phyloP scores from a whole-genome alignment of 2,888 invertebrate species.

The Diploptera punctata region DNA sequence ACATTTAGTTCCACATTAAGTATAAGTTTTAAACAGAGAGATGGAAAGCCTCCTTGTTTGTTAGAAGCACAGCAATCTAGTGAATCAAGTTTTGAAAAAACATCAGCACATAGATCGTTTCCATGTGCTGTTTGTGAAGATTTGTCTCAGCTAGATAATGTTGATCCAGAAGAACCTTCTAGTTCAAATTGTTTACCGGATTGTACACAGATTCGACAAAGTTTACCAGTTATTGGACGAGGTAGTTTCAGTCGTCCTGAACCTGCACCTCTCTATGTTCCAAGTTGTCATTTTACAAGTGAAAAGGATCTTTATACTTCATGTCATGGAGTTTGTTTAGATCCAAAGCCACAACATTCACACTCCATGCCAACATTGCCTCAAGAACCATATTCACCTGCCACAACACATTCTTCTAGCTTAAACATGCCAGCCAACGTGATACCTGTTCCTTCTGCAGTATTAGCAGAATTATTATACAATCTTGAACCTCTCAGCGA shows the following conservation, averaged over 20 bases:
- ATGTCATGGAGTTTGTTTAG: constrained; percentile 33
- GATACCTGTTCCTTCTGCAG: constrained; percentile 59
- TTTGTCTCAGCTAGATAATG: constrained; percentile 30
- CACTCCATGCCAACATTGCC: constrained; percentile 38
- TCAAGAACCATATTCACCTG: constrained; percentile 28
- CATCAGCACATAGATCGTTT: constrained; percentile 39
- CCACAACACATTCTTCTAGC: constrained; percentile 63
- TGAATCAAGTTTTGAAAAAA: constrained; percentile 43
- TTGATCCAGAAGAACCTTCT: neutral
- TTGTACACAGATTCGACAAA: constrained; percentile 8
- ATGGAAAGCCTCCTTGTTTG: constrained; percentile 46
- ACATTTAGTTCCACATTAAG: neutral
- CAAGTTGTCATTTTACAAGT: constrained; percentile 28
- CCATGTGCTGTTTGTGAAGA: constrained; percentile 40
- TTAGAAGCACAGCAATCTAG: constrained; percentile 51
- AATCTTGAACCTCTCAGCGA: constrained; percentile 52
- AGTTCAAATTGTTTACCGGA: neutral
- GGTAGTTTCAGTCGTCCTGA: constrained; percentile 17
- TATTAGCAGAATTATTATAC: constrained; percentile 63
- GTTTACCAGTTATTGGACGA: constrained; percentile 21
- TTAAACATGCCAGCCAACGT: constrained; percentile 61
- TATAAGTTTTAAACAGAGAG: neutral
- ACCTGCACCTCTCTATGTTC: constrained; percentile 32
- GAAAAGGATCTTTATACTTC: constrained; percentile 31
- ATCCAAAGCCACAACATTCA: constrained; percentile 31